These are phyloP conservation scores for Papilio demoleus DNA, from an alignment of 2,888 invertebrate species.

Conservation along the genomic window DNA sequence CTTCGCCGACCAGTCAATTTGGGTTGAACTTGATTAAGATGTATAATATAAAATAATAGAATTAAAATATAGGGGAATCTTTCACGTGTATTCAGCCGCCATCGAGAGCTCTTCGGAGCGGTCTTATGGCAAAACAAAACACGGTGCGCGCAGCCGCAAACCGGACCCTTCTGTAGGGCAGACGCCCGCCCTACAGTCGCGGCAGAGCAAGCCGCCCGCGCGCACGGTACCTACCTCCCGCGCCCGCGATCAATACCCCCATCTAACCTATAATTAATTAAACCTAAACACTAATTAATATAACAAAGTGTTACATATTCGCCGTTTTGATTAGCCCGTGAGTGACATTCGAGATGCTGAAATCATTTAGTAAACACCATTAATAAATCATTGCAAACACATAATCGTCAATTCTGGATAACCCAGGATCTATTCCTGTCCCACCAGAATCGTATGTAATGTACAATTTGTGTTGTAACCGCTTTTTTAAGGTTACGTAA, in stretches of 20 bases:
- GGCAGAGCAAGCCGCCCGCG: slow-evolving; percentile 77
- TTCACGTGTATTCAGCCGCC: slow-evolving; percentile 49
- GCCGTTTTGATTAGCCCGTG: slow-evolving; percentile 37
- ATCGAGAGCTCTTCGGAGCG: slow-evolving; percentile 57
- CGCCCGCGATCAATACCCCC: slow-evolving; percentile 69
- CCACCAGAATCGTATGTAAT: slow-evolving; percentile 45
- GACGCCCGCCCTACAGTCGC: slow-evolving; percentile 70
- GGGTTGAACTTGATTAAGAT: background rate
- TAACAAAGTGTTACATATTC: slow-evolving; percentile 28
- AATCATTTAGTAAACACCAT: slow-evolving; percentile 55
- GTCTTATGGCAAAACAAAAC: slow-evolving; percentile 66
- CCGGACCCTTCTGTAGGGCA: slow-evolving; percentile 53
- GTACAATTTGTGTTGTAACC: slow-evolving; percentile 50
- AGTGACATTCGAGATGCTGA: slow-evolving; percentile 57
- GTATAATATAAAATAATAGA: background rate
- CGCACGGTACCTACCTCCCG: slow-evolving; percentile 63
- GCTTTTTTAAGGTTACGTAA: slow-evolving; percentile 69
- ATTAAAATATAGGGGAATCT: slow-evolving; percentile 5
- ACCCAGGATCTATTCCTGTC: slow-evolving; percentile 59
- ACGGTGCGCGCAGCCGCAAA: slow-evolving; percentile 66
- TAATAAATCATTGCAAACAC: slow-evolving; percentile 69
- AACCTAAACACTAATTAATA: slow-evolving; percentile 38
- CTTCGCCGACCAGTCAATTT: background rate
- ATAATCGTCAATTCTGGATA: slow-evolving; percentile 60
- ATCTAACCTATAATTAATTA: slow-evolving; percentile 49